A percentile compares a stretch with the other conserved stretches of the same genome.
Conservation (phyloP, 1,140 invertebrate species). For the Cydia amplana region DNA sequence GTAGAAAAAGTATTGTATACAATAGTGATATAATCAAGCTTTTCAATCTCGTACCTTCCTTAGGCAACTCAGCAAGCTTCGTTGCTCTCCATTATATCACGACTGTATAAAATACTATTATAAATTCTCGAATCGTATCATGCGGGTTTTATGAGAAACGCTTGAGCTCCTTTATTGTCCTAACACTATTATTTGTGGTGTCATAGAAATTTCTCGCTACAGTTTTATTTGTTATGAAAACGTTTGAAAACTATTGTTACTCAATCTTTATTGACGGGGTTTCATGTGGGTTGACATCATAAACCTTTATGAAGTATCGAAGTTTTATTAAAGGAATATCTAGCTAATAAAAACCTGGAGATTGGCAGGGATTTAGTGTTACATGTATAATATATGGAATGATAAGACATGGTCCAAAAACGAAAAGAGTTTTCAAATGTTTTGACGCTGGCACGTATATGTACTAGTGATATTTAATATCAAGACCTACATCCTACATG, state of each 20-base stretch:
- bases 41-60: too few species aligned
- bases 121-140: background rate
- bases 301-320: background rate
- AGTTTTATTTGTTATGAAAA: conserved; percentile 6
- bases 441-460: too few species aligned
- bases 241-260: background rate
- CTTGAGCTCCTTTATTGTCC: background rate
- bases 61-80: too few species aligned
- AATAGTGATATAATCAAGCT: too few species aligned
- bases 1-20: too few species aligned
- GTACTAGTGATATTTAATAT: too few species aligned
- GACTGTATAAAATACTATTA: too few species aligned
- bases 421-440: too few species aligned
- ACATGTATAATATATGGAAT: background rate
- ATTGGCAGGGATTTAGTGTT: background rate
- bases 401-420: too few species aligned
- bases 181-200: background rate
- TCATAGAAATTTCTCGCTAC: conserved; percentile 19
- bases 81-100: too few species aligned
- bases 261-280: background rate
- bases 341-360: background rate
- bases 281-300: background rate
- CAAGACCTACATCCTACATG: too few species aligned
- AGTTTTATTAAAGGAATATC: background rate
- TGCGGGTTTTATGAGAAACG: background rate